Conservation (phyloP, 2,113 vertebrate species). For the Crotalus tigris region DNA sequence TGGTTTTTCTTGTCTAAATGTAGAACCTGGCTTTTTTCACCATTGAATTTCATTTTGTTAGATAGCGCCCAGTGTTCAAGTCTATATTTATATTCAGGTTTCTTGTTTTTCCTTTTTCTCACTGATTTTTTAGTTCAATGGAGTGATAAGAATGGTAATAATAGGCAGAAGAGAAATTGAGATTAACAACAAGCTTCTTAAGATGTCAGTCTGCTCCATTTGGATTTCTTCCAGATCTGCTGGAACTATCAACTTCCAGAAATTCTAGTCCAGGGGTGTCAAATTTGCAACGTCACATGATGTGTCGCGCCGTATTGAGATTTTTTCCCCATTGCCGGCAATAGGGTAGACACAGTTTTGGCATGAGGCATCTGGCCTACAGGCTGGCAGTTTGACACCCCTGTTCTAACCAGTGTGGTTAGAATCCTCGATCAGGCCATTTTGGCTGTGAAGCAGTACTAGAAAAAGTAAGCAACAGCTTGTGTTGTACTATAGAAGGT, state of each 20-base stretch:
- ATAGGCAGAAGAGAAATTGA: not conserved
- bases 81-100: not conserved
- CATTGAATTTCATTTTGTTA: too few relatives aligned
- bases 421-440: not conserved
- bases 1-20: too few relatives aligned
- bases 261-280: not conserved
- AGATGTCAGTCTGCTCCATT: too few relatives aligned
- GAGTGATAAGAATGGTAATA: not conserved
- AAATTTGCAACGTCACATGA: too few relatives aligned
- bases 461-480: not conserved
- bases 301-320: too few relatives aligned
- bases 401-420: not conserved
- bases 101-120: not conserved
- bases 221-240: not conserved
- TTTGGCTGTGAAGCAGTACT: accelerated
- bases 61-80: too few relatives aligned
- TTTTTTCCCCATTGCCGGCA: too few relatives aligned
- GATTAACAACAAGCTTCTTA: too few relatives aligned
- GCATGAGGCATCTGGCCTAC: too few relatives aligned
- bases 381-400: too few relatives aligned
- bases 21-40: too few relatives aligned
- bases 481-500: not conserved
- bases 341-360: too few relatives aligned
- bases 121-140: not conserved
- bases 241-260: not conserved